phyloP scores from a whole-genome alignment of 2,797 vertebrate genomes.

The Gobionotothen gibberifrons region DNA sequence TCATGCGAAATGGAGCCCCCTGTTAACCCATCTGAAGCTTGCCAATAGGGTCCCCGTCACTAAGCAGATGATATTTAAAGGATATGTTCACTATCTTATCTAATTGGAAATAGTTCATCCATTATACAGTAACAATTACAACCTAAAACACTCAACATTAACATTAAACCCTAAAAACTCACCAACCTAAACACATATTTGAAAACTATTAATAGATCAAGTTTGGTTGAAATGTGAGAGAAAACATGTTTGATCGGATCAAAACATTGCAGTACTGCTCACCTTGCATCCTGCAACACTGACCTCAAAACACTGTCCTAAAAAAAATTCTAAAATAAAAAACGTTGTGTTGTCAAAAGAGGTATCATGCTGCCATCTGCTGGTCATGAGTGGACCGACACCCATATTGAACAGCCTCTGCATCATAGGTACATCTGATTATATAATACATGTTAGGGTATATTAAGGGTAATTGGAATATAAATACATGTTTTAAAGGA shows the following conservation, averaged over 20 bases:
- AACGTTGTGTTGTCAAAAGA: not conserved
- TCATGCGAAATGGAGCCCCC: too few species aligned
- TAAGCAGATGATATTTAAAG: too few species aligned
- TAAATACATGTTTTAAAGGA: not conserved
- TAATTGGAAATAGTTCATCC: too few species aligned
- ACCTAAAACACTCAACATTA: too few species aligned
- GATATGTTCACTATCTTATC: too few species aligned
- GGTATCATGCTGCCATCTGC: conserved; percentile 43
- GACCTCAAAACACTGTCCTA: not conserved
- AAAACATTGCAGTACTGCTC: not conserved
- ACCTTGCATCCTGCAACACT: not conserved
- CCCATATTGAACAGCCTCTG: not conserved
- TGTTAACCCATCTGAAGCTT: too few species aligned
- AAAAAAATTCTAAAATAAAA: too few species aligned
- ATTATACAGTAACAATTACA: too few species aligned
- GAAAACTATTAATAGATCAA: not conserved
- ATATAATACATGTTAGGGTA: not conserved
- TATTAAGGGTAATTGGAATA: not conserved
- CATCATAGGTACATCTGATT: not conserved
- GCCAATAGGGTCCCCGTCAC: too few species aligned
- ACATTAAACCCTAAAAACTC: too few species aligned
- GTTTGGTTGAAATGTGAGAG: not conserved
- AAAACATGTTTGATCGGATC: not conserved
- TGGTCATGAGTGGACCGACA: conserved; percentile 31
- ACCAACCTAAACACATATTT: too few species aligned